Evolutionary conservation across 2,888 invertebrate species (phyloP), one percentile per base, ranked within the genome.

Genomic region (Phalera bucephala): DNA sequence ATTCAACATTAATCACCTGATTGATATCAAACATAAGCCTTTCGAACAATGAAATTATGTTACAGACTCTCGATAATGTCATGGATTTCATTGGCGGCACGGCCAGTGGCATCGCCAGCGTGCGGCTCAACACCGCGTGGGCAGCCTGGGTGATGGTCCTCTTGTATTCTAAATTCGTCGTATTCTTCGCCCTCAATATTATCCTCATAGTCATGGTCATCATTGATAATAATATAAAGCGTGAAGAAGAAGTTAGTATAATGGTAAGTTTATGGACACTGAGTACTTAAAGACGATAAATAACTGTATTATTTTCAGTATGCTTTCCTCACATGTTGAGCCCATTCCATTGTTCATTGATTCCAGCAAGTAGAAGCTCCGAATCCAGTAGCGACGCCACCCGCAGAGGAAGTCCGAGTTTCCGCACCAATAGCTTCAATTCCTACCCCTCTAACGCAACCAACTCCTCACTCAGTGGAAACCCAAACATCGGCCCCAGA

Each of bases 181-280:
- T 91, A 0, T 64, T 91, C 15, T 89, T 91, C 68, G 13, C 89
- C 6, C 36, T 91, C n/a, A 91, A 92, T 42, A 52, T 91, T 0
- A 28, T 71, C 1, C 61, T 86, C 0, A 42, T 84, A 1, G 46
- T 86, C 4, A 36, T 62, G 7, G 64, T 81, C 8, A 67, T 80
- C 2, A 61, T 84, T 1, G 69, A 77, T 34, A 73, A 66, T 34
- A 75, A 73, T 31, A 33, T 64, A 7, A 53, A 57, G 42, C 50
- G 52, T 9, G 40, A 54, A 1, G 21, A 50, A 2, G 46, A 52
- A 15, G 48, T 45, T 6, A 39, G 39, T 21, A 47, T 44, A 38
- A 9, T 9, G 28, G 74, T 78, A 56, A 69, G 70, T 59, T n/a
- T n/a, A n/a, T n/a, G n/a, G n/a, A n/a, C n/a, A n/a, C n/a, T n/a